Evolutionary conservation across 2,888 invertebrate species (phyloP).

Genomic region (Cataglyphis altisquamis): DNA sequence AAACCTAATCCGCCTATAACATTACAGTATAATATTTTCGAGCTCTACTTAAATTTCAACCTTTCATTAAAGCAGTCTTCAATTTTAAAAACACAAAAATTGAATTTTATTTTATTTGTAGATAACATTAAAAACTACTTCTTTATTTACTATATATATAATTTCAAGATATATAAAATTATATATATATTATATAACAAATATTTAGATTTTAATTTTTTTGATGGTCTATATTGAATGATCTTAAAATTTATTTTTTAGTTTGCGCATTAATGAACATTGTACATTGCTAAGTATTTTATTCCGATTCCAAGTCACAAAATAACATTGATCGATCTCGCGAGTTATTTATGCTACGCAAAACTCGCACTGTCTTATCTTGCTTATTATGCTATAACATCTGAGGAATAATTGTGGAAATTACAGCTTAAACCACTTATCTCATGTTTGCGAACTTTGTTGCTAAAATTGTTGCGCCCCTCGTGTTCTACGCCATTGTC

Average conservation of each 20-base stretch:
- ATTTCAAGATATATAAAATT: background rate
- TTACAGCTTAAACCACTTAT: background rate
- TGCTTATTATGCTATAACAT: constrained; percentile 13
- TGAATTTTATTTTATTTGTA: background rate
- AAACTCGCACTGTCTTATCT: constrained; percentile 14
- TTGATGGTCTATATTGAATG: background rate
- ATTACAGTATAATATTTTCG: background rate
- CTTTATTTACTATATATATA: background rate
- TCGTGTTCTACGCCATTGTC: constrained; percentile 69
- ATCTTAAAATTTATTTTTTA: background rate
- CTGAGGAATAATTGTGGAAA: constrained; percentile 23
- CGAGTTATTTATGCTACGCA: constrained; percentile 11
- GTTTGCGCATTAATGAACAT: background rate
- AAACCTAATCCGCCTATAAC: background rate
- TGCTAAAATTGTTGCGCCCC: constrained; percentile 54
- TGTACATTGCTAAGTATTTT: background rate
- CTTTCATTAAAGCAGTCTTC: background rate
- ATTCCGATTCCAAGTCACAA: background rate
- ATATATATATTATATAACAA: background rate
- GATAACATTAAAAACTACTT: background rate
- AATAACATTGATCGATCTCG: background rate
- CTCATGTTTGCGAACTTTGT: constrained; percentile 31
- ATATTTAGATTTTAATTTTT: background rate
- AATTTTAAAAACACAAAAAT: background rate
- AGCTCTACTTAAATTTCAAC: background rate